phyloP scores from a whole-genome alignment of 1,140 invertebrate species.

The Venustaconcha ellipsiformis region DNA sequence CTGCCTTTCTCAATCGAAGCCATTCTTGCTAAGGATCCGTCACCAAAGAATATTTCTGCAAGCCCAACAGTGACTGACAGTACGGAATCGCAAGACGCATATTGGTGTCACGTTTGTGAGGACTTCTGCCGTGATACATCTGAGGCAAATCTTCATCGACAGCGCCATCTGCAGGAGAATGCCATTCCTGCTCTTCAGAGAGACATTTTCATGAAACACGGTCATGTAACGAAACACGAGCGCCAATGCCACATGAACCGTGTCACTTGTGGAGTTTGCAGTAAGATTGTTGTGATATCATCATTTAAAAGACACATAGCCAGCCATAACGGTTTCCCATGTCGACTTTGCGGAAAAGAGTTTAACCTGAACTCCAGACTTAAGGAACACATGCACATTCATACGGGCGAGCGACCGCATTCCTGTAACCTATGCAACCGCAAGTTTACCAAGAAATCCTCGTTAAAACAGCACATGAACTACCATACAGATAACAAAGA shows the following conservation, averaged over 20 bases:
- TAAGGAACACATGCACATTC: not conserved
- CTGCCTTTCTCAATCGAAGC: constrained; percentile 1
- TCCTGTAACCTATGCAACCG: not conserved
- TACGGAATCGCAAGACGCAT: not conserved
- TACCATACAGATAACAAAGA: not conserved
- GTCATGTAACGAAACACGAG: not conserved
- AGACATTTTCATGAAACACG: not conserved
- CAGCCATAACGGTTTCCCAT: not conserved
- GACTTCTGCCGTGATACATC: not conserved
- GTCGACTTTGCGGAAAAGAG: not conserved
- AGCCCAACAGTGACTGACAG: not conserved
- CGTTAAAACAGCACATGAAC: not conserved
- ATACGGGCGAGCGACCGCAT: not conserved
- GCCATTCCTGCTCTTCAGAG: not conserved
- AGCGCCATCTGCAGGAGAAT: not conserved
- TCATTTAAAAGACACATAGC: not conserved
- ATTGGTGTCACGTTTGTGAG: constrained; percentile 6
- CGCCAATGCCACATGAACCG: not conserved
- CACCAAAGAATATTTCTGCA: not conserved
- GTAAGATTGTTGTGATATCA: not conserved
- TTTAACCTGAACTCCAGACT: not conserved
- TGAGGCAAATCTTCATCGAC: not conserved
- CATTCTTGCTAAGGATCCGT: not conserved
- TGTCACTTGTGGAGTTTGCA: not conserved
- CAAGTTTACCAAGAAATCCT: not conserved